Base-by-base conservation (phyloP, 2,113 vertebrate genomes). In the Mormyrus iriodes region DNA sequence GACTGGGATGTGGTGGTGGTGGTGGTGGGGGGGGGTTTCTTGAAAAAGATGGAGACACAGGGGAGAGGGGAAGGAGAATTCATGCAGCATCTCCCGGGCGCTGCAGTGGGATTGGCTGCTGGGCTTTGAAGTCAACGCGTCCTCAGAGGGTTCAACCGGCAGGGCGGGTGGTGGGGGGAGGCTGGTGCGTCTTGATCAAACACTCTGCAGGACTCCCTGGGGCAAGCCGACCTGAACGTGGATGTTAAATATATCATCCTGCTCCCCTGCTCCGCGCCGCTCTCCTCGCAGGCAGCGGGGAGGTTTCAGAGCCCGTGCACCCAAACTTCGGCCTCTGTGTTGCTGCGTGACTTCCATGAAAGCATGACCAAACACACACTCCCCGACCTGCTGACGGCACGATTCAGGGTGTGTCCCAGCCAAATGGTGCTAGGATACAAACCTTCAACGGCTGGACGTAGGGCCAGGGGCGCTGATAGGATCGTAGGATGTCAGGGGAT, bases 51-150 rank as follows among this genome's bases (percentile, higher is more conserved):
- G 73, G 52, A 35, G 31, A 44, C 61, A 65, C 83, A 27, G 39
- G 79, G 87, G 89, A 27, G 42, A 39, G 51, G 27, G 88, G 52
- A 31, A 87, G 15, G 91, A 35, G 92, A 94, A 93, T 94, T 93
- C 93, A 94, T 93, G 92, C 91, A 90, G 92, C 92, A 86, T 92
- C 93, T 90, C 86, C 76, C 35, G 2, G 92, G 91, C 93, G 93
- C 94, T 93, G 93, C 95, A 92, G 91, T 84, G 89, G 93, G 93
- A 94, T 93, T 91, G 92, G 89, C 91, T 88, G 39, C 46, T 4
- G 85, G 91, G 89, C 94, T 95, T 95, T 95, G 94, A 95, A 94
- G 95, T 94, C 91, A 46, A 92, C 53, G 89, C 93, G 91, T 93
- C 90, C 73, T 85, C 52, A 58, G 92, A 92, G 92, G 92, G 92